phyloP scores from a whole-genome alignment of 2,888 invertebrate genomes.

The Chymomyza fuscimana region DNA sequence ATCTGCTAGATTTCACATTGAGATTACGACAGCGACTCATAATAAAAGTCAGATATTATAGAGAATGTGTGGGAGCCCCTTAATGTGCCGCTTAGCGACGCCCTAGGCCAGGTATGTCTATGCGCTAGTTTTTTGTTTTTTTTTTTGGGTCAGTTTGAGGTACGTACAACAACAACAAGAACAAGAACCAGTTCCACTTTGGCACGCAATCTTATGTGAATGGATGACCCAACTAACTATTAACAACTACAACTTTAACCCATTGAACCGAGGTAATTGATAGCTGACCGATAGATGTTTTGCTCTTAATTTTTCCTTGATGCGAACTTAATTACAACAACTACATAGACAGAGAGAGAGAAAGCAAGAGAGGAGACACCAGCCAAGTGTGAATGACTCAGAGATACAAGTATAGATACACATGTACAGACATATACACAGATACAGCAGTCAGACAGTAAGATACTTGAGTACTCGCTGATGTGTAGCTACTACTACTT shows the following conservation, averaged over 20 bases:
- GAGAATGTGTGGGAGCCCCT: too few relatives aligned
- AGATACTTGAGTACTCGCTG: conserved; percentile 23
- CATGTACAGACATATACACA: conserved; percentile 1
- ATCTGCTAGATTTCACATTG: too few relatives aligned
- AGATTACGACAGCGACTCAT: too few relatives aligned
- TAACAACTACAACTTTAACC: not conserved
- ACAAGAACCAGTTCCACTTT: not conserved
- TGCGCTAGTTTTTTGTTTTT: too few relatives aligned
- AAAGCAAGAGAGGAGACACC: conserved; percentile 16
- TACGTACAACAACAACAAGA: too few relatives aligned
- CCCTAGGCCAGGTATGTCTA: too few relatives aligned
- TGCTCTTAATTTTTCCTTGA: conserved; percentile 65
- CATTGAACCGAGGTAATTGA: not conserved
- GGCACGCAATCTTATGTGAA: not conserved
- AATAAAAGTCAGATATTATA: too few relatives aligned
- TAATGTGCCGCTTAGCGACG: too few relatives aligned
- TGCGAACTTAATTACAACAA: conserved; percentile 63
- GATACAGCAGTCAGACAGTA: conserved; percentile 9
- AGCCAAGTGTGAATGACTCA: conserved; percentile 12
- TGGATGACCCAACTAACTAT: not conserved
- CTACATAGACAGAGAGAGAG: conserved; percentile 15
- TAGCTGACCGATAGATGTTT: conserved; percentile 28
- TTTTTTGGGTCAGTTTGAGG: not conserved
- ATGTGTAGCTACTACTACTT: conserved; percentile 52
- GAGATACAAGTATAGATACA: not conserved